Percentiles rank a stretch among this genome's conserved stretches.
phyloP scores from a whole-genome alignment of 2,113 vertebrate genomes.

The Thymallus thymallus region DNA sequence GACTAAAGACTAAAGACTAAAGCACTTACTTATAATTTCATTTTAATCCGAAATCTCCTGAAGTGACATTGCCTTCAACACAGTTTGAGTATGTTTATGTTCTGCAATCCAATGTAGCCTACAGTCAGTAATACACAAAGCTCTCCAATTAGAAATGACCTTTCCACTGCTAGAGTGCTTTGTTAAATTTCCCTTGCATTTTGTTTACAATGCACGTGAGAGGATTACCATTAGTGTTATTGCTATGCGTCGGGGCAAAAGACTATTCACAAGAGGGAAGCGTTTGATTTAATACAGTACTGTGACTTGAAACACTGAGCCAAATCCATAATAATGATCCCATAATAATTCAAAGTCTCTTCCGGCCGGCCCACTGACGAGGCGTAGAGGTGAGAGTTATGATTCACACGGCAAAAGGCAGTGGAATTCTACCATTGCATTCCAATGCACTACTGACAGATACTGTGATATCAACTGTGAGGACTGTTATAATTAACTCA shows the following conservation, averaged over 20 bases:
- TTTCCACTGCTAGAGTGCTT: conserved; percentile 3
- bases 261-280: conserved; percentile 12
- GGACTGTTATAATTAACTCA: too few species aligned
- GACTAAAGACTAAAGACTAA: not conserved
- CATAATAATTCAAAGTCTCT: conserved; percentile 16
- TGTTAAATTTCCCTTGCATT: conserved; percentile 14
- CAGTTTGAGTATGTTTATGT: conserved; percentile 13
- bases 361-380: not conserved
- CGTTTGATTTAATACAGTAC: conserved; percentile 15
- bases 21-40: not conserved
- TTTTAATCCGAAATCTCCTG: conserved; percentile 38
- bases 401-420: conserved; percentile 25
- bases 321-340: conserved; percentile 46
- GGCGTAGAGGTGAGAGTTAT: conserved; percentile 31
- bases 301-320: conserved; percentile 20
- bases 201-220: conserved; percentile 10
- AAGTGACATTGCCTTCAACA: conserved; percentile 22
- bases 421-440: not conserved
- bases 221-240: not conserved
- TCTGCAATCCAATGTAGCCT: conserved; percentile 28
- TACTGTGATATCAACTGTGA: too few species aligned
- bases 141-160: not conserved
- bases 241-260: conserved; percentile 4
- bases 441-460: too few species aligned
- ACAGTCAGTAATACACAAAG: conserved; percentile 29